These are phyloP conservation scores for Rhamnusium bicolor DNA, from an alignment of 2,888 invertebrate species.

Conservation along the genomic window DNA sequence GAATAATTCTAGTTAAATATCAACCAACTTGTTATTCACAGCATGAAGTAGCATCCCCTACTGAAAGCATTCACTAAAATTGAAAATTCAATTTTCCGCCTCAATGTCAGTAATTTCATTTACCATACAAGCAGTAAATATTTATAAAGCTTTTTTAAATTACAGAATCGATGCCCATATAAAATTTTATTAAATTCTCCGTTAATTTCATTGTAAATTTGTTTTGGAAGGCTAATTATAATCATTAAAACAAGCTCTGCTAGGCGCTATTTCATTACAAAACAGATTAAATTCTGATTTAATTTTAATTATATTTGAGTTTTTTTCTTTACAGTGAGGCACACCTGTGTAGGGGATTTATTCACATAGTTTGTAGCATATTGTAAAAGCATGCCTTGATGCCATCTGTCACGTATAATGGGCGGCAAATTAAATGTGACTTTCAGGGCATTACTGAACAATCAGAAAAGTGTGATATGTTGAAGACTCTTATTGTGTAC, in stretches of 20 bases:
- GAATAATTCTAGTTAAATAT: neutral
- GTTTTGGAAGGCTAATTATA: neutral
- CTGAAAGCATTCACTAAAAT: neutral
- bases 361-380: neutral
- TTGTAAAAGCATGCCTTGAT: too few species aligned
- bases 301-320: neutral
- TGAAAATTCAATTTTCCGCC: neutral
- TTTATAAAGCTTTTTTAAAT: neutral
- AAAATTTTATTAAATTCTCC: neutral
- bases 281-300: neutral
- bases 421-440: too few species aligned
- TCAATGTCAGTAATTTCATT: neutral
- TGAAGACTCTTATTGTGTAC: too few species aligned
- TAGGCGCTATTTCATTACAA: neutral
- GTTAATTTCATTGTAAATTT: neutral
- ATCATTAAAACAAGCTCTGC: neutral
- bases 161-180: neutral
- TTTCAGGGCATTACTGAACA: too few species aligned
- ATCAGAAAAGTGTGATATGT: too few species aligned
- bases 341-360: neutral
- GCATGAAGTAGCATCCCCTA: neutral
- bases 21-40: neutral
- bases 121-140: neutral
- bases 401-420: too few species aligned
- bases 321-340: neutral